These are phyloP conservation scores for Ibidorhyncha struthersii DNA, from an alignment of 2,113 vertebrate genomes.

Conservation along the genomic window DNA sequence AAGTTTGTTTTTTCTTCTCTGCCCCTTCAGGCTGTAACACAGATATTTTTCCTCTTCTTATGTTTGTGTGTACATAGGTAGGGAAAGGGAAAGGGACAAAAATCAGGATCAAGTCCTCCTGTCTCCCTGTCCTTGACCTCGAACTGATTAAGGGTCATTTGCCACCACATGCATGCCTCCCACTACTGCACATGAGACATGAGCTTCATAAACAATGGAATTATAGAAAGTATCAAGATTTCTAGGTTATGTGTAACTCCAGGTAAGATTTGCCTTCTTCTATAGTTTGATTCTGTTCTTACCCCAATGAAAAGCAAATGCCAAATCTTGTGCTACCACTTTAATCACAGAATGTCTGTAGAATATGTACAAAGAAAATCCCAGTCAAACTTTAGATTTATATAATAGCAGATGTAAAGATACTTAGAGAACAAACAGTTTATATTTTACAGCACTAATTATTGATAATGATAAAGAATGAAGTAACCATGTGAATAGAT, in stretches of 20 bases:
- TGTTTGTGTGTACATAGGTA: neutral
- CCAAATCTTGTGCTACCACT: neutral
- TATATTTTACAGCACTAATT: neutral
- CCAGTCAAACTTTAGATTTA: neutral
- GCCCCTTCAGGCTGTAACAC: neutral
- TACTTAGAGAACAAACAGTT: neutral
- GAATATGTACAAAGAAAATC: neutral
- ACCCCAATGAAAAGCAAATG: neutral
- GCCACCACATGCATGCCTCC: accelerated
- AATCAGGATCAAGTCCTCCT: neutral
- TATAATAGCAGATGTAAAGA: neutral
- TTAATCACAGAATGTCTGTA: neutral
- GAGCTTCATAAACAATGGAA: neutral
- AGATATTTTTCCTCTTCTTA: neutral
- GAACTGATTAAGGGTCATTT: neutral
- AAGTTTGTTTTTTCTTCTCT: neutral
- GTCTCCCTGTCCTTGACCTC: neutral
- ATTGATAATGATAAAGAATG: neutral
- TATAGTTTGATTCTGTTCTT: neutral
- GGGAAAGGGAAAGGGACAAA: neutral
- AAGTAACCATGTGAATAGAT: neutral
- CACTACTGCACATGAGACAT: neutral
- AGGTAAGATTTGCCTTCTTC: neutral
- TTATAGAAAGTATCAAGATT: neutral
- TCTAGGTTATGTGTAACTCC: neutral